phyloP scores from a whole-genome alignment of 2,888 invertebrate species.

The Dolichomitus sp. region DNA sequence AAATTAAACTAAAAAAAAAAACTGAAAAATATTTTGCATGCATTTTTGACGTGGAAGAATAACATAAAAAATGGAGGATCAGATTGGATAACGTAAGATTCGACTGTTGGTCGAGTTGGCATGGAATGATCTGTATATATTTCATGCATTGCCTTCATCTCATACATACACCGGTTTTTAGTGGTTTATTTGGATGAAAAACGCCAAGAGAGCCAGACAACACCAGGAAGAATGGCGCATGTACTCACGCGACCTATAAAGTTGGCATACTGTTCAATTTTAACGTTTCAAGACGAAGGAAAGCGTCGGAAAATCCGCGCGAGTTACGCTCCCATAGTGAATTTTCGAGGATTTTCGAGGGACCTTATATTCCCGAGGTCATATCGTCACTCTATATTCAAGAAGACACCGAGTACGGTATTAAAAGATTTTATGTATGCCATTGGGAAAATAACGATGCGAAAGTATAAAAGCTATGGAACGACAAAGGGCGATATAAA shows the following conservation, averaged over 20 bases:
- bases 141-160: background rate
- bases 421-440: conserved; percentile 48
- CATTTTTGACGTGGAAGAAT: too few relatives aligned
- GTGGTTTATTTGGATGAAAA: conserved; percentile 44
- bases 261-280: conserved; percentile 53
- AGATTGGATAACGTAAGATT: too few relatives aligned
- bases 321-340: background rate
- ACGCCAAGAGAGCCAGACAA: conserved; percentile 9
- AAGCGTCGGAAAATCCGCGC: conserved; percentile 30
- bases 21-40: too few relatives aligned
- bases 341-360: conserved; percentile 46
- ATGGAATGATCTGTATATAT: conserved; percentile 36
- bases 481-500: conserved; percentile 26
- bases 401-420: conserved; percentile 20
- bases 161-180: conserved; percentile 36
- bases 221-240: background rate
- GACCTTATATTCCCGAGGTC: conserved; percentile 1
- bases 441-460: conserved; percentile 9
- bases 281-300: conserved; percentile 53
- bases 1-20: too few relatives aligned
- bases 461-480: conserved; percentile 29
- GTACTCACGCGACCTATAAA: conserved; percentile 27
- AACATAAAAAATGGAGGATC: too few relatives aligned
- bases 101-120: too few relatives aligned
- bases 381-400: conserved; percentile 25